Conservation (phyloP, 2,888 invertebrate species). For the Perizoma affinitatum region DNA sequence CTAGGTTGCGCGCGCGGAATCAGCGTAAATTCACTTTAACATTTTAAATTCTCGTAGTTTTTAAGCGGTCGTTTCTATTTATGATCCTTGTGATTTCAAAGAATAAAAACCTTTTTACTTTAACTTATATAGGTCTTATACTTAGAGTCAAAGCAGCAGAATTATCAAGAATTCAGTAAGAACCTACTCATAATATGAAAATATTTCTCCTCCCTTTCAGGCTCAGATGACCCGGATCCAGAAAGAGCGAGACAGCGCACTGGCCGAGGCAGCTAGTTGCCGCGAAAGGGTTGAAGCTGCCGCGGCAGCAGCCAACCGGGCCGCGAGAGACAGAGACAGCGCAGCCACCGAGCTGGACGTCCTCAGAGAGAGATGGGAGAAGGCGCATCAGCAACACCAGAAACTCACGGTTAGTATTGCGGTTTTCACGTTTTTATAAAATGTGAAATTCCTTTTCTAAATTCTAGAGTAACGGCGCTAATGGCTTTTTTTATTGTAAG, state of each 20-base stretch:
- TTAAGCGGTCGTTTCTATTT: no score
- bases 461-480: slow-evolving; percentile 1
- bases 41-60: no score
- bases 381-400: slow-evolving; percentile 92
- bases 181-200: no score
- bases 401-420: slow-evolving; percentile 87
- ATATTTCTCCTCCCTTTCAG: slow-evolving; percentile 66
- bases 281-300: slow-evolving; percentile 93
- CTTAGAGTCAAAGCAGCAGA: no score
- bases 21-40: no score
- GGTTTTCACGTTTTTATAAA: no score
- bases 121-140: no score
- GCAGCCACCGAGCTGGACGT: slow-evolving; percentile 93
- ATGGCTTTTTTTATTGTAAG: not conserved
- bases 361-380: slow-evolving; percentile 94
- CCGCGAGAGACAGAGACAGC: slow-evolving; percentile 93
- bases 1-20: no score
- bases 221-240: slow-evolving; percentile 90
- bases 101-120: no score
- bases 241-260: slow-evolving; percentile 93
- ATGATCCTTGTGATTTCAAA: no score
- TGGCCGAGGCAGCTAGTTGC: slow-evolving; percentile 91
- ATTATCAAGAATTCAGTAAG: no score
- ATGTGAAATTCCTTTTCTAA: not conserved
- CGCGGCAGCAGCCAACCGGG: slow-evolving; percentile 91